phyloP scores from a whole-genome alignment of 2,888 invertebrate genomes.

The Phengaris alcon region DNA sequence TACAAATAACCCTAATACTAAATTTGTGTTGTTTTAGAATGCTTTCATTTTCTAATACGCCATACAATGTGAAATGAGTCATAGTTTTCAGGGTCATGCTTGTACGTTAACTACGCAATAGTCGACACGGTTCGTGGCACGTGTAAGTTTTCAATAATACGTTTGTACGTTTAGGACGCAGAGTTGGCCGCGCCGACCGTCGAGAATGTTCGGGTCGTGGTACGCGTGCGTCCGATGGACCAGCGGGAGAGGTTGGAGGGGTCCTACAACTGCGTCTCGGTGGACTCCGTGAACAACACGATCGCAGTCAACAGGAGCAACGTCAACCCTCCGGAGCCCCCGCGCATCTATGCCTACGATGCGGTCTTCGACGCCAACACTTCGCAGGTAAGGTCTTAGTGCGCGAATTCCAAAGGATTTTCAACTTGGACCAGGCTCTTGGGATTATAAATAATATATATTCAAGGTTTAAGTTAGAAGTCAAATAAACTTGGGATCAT shows the following conservation, averaged over 20 bases:
- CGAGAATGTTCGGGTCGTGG: slow-evolving; percentile 98
- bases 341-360: slow-evolving; percentile 96
- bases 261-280: slow-evolving; percentile 85
- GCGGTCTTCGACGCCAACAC: slow-evolving; percentile 93
- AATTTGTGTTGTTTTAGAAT: background rate
- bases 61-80: slow-evolving; percentile 41
- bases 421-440: background rate
- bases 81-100: slow-evolving; percentile 55
- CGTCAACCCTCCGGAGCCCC: slow-evolving; percentile 85
- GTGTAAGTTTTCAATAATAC: slow-evolving; percentile 34
- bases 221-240: slow-evolving; percentile 95
- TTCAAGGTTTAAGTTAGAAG: background rate
- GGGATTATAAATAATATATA: background rate
- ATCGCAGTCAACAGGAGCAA: slow-evolving; percentile 88
- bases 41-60: slow-evolving; percentile 27
- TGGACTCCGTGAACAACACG: slow-evolving; percentile 87
- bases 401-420: slow-evolving; percentile 1
- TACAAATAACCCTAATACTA: slow-evolving; percentile 33
- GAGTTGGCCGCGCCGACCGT: slow-evolving; percentile 80
- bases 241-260: slow-evolving; percentile 88
- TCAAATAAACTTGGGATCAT: background rate
- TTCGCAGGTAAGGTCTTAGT: slow-evolving; percentile 81
- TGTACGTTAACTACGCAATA: slow-evolving; percentile 48
- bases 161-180: slow-evolving; percentile 62
- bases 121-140: slow-evolving; percentile 39